Conservation (phyloP, 2,888 invertebrate genomes). For the Metalampra italica region DNA sequence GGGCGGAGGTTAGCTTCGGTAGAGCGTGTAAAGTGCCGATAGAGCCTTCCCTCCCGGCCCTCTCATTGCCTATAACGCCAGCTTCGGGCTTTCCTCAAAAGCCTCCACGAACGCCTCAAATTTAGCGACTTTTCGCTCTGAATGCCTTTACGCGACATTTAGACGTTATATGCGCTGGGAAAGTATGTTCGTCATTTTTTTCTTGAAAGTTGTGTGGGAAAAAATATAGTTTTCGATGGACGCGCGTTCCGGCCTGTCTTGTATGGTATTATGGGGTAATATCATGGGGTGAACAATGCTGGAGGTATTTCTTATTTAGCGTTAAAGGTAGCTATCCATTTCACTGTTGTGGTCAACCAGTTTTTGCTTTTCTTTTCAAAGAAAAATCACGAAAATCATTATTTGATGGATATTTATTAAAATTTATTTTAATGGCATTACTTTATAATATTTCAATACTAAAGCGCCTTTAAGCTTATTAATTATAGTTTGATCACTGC, state of each 20-base stretch:
- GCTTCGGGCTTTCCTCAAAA: constrained; percentile 71
- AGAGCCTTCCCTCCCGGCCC: constrained; percentile 70
- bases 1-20: constrained; percentile 74
- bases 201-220: constrained; percentile 34
- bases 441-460: neutral
- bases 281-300: constrained; percentile 39
- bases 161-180: constrained; percentile 43
- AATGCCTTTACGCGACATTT: constrained; percentile 71
- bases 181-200: constrained; percentile 50
- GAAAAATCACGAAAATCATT: too few relatives aligned
- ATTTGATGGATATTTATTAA: neutral
- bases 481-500: too few relatives aligned
- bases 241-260: constrained; percentile 32
- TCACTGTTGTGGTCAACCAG: too few relatives aligned
- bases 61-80: constrained; percentile 74
- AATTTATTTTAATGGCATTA: neutral
- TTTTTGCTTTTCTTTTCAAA: too few relatives aligned
- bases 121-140: constrained; percentile 75
- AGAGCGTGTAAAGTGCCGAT: constrained; percentile 77
- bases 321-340: constrained; percentile 40
- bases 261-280: constrained; percentile 36
- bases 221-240: constrained; percentile 51
- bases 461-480: neutral
- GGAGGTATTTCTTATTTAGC: constrained; percentile 59
- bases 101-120: constrained; percentile 72